Base-by-base conservation (phyloP, 2,888 invertebrate species). In the Meloe dianella region DNA sequence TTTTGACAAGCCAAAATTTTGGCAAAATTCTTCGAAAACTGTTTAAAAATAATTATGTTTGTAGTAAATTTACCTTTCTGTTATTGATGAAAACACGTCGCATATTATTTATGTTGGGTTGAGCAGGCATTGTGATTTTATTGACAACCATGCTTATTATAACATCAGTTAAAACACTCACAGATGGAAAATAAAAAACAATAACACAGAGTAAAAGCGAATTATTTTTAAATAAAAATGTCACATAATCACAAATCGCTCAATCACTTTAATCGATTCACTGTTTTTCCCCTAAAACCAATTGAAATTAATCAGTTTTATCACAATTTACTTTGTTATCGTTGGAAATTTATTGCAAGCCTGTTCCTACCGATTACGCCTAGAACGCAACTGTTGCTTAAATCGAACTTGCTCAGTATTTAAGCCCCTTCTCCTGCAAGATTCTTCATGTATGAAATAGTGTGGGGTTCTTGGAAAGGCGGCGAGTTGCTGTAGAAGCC, bases 71-170 rank as follows among this genome's bases (percentile, higher is more conserved):
- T 79, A 81, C 83, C 83, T 82, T 83, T 79, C 81, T 75, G 66
- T 79, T 80, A 24, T 66, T 66, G 63, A 82, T 74, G 69, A 83
- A 80, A 64, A 80, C 71, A 61, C 82, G 75, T 64, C 81, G 77
- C 74, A 80, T 77, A 65, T 77, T 82, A 56, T n/a, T 41, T n/a
- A 80, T 72, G 68, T 81, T 78, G 56, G 81, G 80, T 70, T 80
- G 79, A 38, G 77, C 76, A 71, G 80, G 79, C 81, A 82, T 78
- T 60, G 77, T 80, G 63, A 81, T 80, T 74, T 81, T 81, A 71
- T 82, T 82, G 66, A 82, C 82, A 77, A 82, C 83, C 83, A 83
- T 83, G 74, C 73, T 81, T 71, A 71, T 24, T 54, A 9, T 14
- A 14, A 64, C 47, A 41, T 38, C 9, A 65, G 24, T 24, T 57